These are phyloP conservation scores for Trissoscelio sp. DNA, from an alignment of 2,888 invertebrate genomes.

Conservation along the genomic window DNA sequence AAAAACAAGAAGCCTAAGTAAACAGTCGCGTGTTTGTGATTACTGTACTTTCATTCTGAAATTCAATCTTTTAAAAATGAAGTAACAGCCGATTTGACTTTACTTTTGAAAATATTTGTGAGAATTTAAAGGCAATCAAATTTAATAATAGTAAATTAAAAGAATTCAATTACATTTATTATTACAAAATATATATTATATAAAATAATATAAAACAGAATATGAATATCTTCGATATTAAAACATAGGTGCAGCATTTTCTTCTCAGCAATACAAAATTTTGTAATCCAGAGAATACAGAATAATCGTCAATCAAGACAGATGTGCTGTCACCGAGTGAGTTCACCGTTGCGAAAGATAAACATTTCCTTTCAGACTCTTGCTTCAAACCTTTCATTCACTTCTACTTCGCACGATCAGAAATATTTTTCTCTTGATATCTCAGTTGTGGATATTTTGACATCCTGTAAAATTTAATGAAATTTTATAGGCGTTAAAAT, in stretches of 20 bases:
- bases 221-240: no score
- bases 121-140: no score
- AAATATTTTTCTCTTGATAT: conserved; percentile 13
- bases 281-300: conserved; percentile 6
- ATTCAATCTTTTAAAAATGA: conserved; percentile 2
- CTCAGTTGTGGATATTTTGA: no score
- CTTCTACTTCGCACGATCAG: conserved; percentile 15
- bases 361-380: conserved; percentile 61
- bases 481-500: no score
- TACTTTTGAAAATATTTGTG: not conserved
- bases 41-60: conserved; percentile 43
- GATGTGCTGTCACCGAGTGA: conserved; percentile 59
- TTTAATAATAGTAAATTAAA: no score
- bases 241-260: not conserved
- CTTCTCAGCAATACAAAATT: not conserved
- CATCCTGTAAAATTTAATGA: no score
- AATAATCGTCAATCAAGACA: conserved; percentile 54
- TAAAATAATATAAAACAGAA: no score
- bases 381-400: conserved; percentile 30
- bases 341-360: conserved; percentile 56
- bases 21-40: conserved; percentile 39
- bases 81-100: not conserved
- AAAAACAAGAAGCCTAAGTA: conserved; percentile 62
- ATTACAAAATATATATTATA: no score
- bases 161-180: no score